These are phyloP conservation scores for Oreortyx pictus DNA, from an alignment of 2,797 vertebrate genomes.

Conservation along the genomic window DNA sequence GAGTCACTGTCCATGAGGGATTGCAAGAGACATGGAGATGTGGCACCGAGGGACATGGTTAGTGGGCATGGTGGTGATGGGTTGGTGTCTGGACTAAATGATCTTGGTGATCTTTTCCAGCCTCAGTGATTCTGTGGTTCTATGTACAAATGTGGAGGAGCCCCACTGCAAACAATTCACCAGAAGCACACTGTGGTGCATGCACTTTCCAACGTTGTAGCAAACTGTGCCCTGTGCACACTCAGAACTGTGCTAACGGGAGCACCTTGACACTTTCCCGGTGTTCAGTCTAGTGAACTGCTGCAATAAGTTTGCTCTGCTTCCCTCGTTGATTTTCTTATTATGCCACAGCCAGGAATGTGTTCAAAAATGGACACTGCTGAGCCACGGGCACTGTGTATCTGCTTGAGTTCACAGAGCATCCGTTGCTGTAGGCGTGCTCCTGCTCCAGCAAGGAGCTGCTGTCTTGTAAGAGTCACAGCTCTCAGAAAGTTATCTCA, in stretches of 20 bases:
- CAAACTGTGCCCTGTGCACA: not conserved
- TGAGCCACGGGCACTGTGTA: not conserved
- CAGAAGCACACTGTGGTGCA: not conserved
- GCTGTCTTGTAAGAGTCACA: not conserved
- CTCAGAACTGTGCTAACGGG: not conserved
- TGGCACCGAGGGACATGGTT: too few relatives aligned
- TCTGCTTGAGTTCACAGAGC: not conserved
- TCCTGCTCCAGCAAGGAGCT: not conserved
- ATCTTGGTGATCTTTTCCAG: too few relatives aligned
- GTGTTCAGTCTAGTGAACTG: too few relatives aligned
- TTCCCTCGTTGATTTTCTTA: not conserved
- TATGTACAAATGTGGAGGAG: not conserved
- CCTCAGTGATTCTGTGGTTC: too few relatives aligned
- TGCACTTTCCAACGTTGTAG: not conserved
- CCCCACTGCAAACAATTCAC: accelerated
- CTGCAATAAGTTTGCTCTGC: not conserved
- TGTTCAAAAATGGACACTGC: not conserved
- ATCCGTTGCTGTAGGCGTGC: not conserved
- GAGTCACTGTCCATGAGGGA: too few relatives aligned
- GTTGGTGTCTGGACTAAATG: too few relatives aligned
- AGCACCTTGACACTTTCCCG: not conserved
- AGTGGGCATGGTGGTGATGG: too few relatives aligned
- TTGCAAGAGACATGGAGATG: too few relatives aligned
- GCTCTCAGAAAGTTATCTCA: not conserved
- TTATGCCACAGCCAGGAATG: not conserved